Evolutionary conservation across 2,113 vertebrate genomes (phyloP), one percentile per base, ranked within the genome.

Genomic region (Thamnophis sirtalis): DNA sequence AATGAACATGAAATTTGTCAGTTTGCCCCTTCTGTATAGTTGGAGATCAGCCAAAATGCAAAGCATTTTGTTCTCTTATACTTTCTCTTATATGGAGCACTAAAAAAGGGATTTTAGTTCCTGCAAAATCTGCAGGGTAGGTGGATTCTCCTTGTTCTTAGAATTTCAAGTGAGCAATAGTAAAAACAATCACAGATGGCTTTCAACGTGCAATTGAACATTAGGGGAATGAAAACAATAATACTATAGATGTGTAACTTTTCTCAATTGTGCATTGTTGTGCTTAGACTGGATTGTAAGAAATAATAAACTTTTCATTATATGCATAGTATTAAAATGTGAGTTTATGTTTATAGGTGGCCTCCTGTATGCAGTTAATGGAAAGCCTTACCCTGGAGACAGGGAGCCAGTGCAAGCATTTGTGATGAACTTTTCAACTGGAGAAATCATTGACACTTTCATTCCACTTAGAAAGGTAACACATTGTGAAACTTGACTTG

Each of bases 341-440:
- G 7, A 95, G 5, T 96, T 17, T 95, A 38, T 95, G 19, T 97
- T 92, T 97, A 94, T 93, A 99, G 98, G 97, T 96, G 99, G 98
- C 89, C 95, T 99, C 91, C 98, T 99, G 92, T 99, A 98, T 90
- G 98, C 98, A 2, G 98, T 99, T 84, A 99, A 99, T 95, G 99
- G 99, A 86, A 97, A 98, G 89, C 97, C 98, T 90, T 95, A 95
- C 58, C 97, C 97, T 96, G 98, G 96, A 43, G 96, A 93, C 56
- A 94, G 94, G 11, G 94, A 96, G 94, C 97, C 98, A 5, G 92
- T 98, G 9, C 98, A 97, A 97, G 99, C 99, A 88, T 99, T 99
- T 97, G 97, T 98, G 89, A 98, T 99, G 95, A 98, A 98, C 96
- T 99, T 99, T 96, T 98, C 98, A 92, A 98, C 94, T 91, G 98